Evolutionary conservation across 2,888 invertebrate species (phyloP).

Genomic region (Chalcis sispes): DNA sequence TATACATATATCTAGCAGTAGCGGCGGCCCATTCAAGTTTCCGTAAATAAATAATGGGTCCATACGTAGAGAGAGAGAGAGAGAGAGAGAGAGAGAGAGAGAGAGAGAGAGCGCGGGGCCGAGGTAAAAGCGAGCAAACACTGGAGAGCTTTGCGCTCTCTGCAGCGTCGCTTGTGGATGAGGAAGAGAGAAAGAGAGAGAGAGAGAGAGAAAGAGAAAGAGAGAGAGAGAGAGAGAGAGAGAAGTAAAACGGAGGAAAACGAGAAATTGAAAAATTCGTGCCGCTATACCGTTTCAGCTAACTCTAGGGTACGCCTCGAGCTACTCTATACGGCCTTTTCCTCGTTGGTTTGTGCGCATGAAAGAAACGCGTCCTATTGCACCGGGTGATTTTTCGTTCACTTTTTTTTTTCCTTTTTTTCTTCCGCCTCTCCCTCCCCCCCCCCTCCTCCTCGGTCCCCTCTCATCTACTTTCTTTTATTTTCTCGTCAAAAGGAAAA

Average conservation of each 20-base stretch:
- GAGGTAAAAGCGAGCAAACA: neutral
- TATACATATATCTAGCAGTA: neutral
- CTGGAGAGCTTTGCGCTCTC: no score
- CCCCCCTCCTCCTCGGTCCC: no score
- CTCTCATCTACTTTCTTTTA: no score
- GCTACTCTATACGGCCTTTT: no score
- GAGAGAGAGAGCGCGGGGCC: neutral
- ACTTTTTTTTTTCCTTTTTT: no score
- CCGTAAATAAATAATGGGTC: neutral
- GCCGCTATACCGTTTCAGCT: no score
- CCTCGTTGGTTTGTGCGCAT: no score
- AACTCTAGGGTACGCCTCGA: neutral
- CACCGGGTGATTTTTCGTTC: no score
- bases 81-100: neutral
- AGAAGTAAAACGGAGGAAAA: neutral
- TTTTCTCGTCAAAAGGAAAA: no score
- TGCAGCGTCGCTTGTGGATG: no score
- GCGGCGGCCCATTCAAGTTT: neutral
- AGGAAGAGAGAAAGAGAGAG: neutral
- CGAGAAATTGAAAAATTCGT: constrained; percentile 28
- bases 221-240: constrained; percentile 13
- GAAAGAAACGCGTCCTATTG: no score
- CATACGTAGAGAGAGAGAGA: neutral
- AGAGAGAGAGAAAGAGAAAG: neutral
- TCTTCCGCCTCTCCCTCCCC: no score